Evolutionary conservation across 2,797 vertebrate genomes (phyloP), one percentile per base, ranked within the genome.

Genomic region (Pseudomugil gertrudae): DNA sequence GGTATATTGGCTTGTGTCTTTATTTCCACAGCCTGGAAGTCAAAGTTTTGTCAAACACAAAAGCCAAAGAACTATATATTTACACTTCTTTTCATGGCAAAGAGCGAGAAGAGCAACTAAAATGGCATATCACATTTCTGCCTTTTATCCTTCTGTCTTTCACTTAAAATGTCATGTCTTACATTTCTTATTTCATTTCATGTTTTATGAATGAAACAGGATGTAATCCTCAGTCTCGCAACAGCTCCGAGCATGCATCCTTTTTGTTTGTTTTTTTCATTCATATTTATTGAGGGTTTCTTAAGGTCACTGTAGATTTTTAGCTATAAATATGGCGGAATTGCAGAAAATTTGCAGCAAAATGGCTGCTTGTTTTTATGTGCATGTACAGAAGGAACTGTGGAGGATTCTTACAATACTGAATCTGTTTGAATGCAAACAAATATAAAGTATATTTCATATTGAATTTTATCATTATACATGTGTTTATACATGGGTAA

Each of bases 21-120:
- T 91, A 90, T 91, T 91, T 80, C 71, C 60, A 84, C 76, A 83
- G 79, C 78, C 81, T 76, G 70, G 61, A 84, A 85, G 78, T 87
- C 66, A 79, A 80, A 78, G 63, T 50, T 70, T 40, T 74, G 65
- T 76, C 72, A 81, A 82, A 83, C 79, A 84, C 63, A 86, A 74
- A 74, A 66, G 62, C 26, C 54, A 72, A 64, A 23, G 78, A 71
- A 76, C 70, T 30, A 73, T 70, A 82, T 82, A 79, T 70, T 80
- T 54, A 80, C 64, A 84, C 27, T 26, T 54, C 65, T 15, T 68
- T 60, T 63, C 55, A 84, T 76, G 36, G 67, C 56, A 68, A 21
- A 66, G n/a, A 43, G 73, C 75, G 7, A 63, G 64, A 43, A 17
- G 21, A 61, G 21, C 51, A 68, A 69, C 32, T 65, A 33, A 77